Conservation (phyloP, 2,113 vertebrate species). For the Capricornis sumatraensis region DNA sequence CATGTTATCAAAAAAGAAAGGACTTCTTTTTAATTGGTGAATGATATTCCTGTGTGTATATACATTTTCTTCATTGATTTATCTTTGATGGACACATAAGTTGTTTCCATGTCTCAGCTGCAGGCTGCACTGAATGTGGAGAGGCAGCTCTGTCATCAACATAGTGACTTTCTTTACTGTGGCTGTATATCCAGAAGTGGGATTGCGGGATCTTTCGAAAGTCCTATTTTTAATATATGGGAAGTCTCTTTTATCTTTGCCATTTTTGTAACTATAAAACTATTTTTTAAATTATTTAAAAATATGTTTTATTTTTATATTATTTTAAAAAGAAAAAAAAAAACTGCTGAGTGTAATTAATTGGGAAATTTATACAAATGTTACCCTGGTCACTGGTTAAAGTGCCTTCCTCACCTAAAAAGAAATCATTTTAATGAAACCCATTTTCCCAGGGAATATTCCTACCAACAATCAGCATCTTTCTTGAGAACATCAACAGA, state of each 20-base stretch:
- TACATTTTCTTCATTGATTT: neutral
- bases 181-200: neutral
- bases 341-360: neutral
- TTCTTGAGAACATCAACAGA: constrained; percentile 32
- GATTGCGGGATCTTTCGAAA: neutral
- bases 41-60: neutral
- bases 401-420: neutral
- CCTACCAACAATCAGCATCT: constrained; percentile 17
- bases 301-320: neutral
- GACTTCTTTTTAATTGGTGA: neutral
- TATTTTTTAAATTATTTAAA: neutral
- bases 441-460: neutral
- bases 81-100: neutral
- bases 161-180: neutral
- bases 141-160: neutral
- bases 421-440: neutral
- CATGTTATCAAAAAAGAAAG: neutral
- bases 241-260: neutral
- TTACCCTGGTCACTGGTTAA: neutral
- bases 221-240: neutral
- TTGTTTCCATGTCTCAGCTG: neutral
- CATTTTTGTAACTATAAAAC: neutral
- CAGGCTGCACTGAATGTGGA: neutral
- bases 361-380: neutral
- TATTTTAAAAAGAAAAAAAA: neutral